Base-by-base conservation (phyloP, 2,888 invertebrate genomes). In the Amblyteles armatorius region DNA sequence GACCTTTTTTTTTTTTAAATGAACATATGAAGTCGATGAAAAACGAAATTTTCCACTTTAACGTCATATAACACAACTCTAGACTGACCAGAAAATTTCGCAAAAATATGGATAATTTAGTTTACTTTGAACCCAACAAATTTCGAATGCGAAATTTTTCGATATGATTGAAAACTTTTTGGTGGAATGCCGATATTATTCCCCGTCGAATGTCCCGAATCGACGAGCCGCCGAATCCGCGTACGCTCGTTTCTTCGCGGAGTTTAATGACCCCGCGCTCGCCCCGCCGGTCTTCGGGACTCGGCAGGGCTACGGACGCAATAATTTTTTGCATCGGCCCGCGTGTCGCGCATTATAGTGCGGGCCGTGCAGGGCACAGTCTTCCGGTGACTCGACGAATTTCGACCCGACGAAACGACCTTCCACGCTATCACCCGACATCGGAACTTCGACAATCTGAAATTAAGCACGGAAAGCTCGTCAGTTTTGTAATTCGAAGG, bases 251-350 rank as follows among this genome's bases (percentile, higher is more conserved):
- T 78, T 55, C 7, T 63, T 65, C n/a, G 36, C n/a, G 40, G 55
- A 78, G 82, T 78, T 79, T 22, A 78, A 78, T 67, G 82, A 78
- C 72, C 52, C 72, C 36, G 44, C 29, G 11, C 19, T 55, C 40
- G 55, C 52, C 2, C 57, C 22, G 22, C 57, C 2, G 19, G 57
- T 22, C 57, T 13, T 57, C 55, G 57, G 1, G 26, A 26, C 57
- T 57, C 19, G 57, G 26, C 26, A 19, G 60, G 60, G 36, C 36
- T 16, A 65, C 65, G 19, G 11, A 9, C 26, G 55, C 40, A 40
- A 36, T 40, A 40, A 68, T 67, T 77, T 67, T 40, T 22, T 55
- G 4, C 55, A 22, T 22, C 55, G 55, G 22, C 9, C 40, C 55
- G 55, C 55, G 55, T 9, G 55, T 55, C 55, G 55, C 19, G 22